These are phyloP conservation scores for Eupsittula cactorum DNA, from an alignment of 2,113 vertebrate species.

Conservation along the genomic window DNA sequence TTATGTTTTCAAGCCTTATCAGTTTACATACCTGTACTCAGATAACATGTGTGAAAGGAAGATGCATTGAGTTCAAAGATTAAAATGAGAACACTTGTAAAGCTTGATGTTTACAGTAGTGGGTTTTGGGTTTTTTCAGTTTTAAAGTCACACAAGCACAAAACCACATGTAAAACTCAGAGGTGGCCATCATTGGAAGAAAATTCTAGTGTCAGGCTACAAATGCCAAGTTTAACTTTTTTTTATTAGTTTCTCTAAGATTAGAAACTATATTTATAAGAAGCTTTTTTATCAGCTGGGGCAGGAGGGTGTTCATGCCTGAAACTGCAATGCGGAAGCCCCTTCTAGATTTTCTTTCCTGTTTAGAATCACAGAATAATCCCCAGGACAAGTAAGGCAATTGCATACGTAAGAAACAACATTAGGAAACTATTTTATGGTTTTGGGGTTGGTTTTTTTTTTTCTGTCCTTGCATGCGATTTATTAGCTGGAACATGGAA, in stretches of 20 bases:
- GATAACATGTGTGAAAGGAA: not conserved
- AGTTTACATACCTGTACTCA: not conserved
- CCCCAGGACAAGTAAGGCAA: not conserved
- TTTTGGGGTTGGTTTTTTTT: not conserved
- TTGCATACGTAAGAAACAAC: not conserved
- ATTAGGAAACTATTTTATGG: conserved; percentile 18
- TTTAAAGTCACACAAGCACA: not conserved
- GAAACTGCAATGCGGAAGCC: not conserved
- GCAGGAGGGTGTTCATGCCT: not conserved
- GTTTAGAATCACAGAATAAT: not conserved
- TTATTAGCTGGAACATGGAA: conserved; percentile 14
- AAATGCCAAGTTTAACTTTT: not conserved
- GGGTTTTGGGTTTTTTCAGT: not conserved
- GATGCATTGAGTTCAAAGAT: not conserved
- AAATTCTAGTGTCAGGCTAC: not conserved
- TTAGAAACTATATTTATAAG: not conserved
- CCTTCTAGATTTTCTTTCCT: not conserved
- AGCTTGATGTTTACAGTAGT: not conserved
- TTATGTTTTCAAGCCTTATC: conserved; percentile 28
- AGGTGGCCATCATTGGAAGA: not conserved
- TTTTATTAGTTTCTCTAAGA: not conserved
- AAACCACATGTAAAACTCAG: not conserved
- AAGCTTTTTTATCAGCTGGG: not conserved
- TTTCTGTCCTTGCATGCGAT: conserved; percentile 16
- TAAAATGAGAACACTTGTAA: not conserved